phyloP scores from a whole-genome alignment of 2,888 invertebrate genomes.

The Tiphia femorata region DNA sequence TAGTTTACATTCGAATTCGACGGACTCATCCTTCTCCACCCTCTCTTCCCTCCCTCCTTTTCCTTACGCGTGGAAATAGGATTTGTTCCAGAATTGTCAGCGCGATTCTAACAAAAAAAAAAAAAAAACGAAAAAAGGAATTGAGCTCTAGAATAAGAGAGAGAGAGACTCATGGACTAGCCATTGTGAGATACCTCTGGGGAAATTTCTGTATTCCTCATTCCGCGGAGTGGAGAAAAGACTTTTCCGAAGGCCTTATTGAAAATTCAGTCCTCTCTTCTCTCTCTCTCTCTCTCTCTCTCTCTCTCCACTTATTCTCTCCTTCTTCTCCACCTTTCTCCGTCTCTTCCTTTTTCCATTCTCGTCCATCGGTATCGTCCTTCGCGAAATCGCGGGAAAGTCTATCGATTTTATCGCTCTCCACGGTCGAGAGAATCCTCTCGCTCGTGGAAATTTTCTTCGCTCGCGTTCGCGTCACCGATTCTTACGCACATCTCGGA shows the following conservation, averaged over 20 bases:
- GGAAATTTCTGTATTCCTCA: slow-evolving; percentile 44
- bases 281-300: not conserved
- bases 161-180: not conserved
- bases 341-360: not conserved
- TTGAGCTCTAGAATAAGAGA: not conserved
- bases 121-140: not conserved
- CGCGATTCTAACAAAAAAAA: not conserved
- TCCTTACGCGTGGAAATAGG: no score
- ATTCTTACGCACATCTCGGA: no score
- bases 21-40: no score
- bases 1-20: no score
- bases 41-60: not conserved
- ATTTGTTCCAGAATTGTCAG: slow-evolving; percentile 21
- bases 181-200: slow-evolving; percentile 33
- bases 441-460: not conserved
- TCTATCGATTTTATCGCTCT: slow-evolving; percentile 9
- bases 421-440: not conserved
- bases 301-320: not conserved
- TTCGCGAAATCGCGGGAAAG: not conserved
- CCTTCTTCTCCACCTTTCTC: not conserved
- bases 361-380: not conserved
- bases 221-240: slow-evolving; percentile 18
- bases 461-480: no score
- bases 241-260: slow-evolving; percentile 25
- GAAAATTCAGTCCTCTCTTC: slow-evolving; percentile 18